Base-by-base conservation (phyloP, 1,140 invertebrate species). In the Planococcus citri region DNA sequence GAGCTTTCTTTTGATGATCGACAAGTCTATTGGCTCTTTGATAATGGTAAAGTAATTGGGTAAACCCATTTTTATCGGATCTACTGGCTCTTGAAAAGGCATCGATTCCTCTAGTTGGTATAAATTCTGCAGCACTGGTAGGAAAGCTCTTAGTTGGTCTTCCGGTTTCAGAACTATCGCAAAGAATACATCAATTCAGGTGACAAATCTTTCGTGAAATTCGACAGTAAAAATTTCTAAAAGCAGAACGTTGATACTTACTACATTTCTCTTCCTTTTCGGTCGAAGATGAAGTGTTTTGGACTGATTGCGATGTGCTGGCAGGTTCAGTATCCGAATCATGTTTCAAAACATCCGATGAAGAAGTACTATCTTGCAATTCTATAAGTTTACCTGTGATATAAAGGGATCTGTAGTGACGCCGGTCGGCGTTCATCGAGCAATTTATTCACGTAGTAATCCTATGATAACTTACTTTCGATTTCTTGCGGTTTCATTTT, bases 21-120 rank as follows among this genome's bases (percentile, higher is more conserved):
- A 94, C 73, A 99, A 80, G 80, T 99, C 97, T 89, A 99, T 99
- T 0, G 97, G 97, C 74, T 89, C 91, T 76, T 95, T 97, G 0
- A 99, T 88, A 74, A 99, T 99, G 73, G 97, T 94, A 82, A 97
- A 98, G 78, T 99, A 99, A 79, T 99, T 97, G 41, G 95, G 90
- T 72, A 95, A 94, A 41, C 88, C 87, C 2, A 94, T 80, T 0
- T 86, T 83, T 73, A 87, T 83, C 0, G 96, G 94, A 83, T 99
- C 96, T 12, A 99, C 97, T 0, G 97, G 96, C 76, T 94, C 88
- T 70, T 94, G 85, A 81, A 99, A 99, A 8, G 96, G 96, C 70
- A 94, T 77, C 0, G 95, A 95, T 76, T 99, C 97, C 77, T 98
- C 96, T 76, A 93, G 91, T 9, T 90, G 82, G 76, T 91, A 94